Evolutionary conservation across 2,113 vertebrate genomes (phyloP).

Genomic region (Saimiri boliviensis): DNA sequence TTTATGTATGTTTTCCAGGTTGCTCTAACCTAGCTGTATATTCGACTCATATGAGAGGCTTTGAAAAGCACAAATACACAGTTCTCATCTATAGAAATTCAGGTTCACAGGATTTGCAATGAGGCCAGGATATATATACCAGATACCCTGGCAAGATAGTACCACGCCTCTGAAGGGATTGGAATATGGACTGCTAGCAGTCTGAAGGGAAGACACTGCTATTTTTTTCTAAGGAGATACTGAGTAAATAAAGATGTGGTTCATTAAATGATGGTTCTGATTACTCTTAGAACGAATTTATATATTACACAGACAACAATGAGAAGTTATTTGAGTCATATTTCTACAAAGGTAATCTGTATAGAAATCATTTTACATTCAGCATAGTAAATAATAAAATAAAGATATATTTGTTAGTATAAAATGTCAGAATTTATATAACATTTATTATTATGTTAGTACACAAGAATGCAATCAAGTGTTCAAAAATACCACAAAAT

Average conservation of each 20-base stretch:
- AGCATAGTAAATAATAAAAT: not conserved
- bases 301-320: not conserved
- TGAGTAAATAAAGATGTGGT: not conserved
- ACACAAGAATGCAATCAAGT: not conserved
- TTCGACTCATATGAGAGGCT: not conserved
- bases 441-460: not conserved
- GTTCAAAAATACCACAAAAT: not conserved
- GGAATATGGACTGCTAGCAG: rapidly evolving
- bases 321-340: not conserved
- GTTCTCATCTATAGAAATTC: not conserved
- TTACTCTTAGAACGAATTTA: not conserved
- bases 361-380: not conserved
- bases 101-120: not conserved
- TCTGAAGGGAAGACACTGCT: rapidly evolving
- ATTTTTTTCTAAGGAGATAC: not conserved
- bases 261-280: not conserved
- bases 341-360: not conserved
- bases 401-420: not conserved
- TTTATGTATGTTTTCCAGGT: not conserved
- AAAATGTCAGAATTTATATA: not conserved
- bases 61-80: not conserved
- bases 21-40: not conserved
- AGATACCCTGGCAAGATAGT: too few species aligned
- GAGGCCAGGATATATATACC: too few species aligned
- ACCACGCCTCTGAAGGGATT: rapidly evolving